phyloP scores from a whole-genome alignment of 2,797 vertebrate genomes.

The Falco concolor region DNA sequence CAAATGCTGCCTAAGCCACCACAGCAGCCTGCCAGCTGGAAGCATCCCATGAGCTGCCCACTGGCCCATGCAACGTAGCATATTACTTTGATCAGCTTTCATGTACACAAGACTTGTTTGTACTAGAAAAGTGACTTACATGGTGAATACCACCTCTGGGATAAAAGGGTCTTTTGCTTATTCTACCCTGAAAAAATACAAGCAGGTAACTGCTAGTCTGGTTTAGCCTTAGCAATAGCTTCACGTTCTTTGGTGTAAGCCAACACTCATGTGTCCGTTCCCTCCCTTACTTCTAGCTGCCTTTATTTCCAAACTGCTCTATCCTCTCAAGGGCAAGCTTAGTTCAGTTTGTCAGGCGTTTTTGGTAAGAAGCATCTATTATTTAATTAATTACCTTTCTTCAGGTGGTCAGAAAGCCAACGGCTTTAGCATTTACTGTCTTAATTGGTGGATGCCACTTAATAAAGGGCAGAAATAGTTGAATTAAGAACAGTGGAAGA shows the following conservation, averaged over 20 bases:
- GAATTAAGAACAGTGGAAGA: not conserved
- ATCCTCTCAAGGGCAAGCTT: not conserved
- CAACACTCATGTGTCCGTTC: not conserved
- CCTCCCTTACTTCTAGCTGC: not conserved
- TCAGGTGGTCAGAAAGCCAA: not conserved
- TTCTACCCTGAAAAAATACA: not conserved
- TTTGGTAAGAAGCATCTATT: not conserved
- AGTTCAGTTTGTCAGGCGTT: not conserved
- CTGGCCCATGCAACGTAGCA: fast-evolving
- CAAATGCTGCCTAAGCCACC: not conserved
- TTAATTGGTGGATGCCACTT: not conserved
- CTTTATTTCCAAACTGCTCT: not conserved
- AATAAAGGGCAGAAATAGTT: no score
- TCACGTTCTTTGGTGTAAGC: not conserved
- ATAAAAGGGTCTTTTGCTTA: not conserved
- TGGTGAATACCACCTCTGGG: not conserved
- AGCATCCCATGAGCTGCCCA: fast-evolving
- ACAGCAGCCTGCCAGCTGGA: not conserved
- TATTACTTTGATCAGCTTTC: not conserved
- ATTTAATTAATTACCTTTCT: not conserved
- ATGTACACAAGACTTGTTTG: not conserved
- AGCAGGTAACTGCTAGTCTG: not conserved
- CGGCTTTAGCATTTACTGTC: not conserved
- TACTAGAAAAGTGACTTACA: not conserved
- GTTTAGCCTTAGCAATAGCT: not conserved